Base-by-base conservation (phyloP, 2,888 invertebrate species). In the Aelia acuminata region DNA sequence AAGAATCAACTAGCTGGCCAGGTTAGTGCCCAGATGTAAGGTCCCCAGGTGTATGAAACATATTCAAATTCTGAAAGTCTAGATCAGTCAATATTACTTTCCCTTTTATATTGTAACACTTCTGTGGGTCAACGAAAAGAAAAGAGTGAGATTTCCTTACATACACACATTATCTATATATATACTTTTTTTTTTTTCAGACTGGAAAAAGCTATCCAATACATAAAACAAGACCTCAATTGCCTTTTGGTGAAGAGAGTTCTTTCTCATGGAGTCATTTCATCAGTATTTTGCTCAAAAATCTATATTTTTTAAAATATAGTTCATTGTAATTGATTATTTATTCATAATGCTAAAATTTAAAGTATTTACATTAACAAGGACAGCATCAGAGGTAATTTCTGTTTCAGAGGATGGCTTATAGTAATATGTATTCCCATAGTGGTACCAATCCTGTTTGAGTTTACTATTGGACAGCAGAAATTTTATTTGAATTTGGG, bases 371-470 rank as follows among this genome's bases (percentile, higher is more conserved):
- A 10, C n/a, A 15, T 13, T 13, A 57, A 57, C 57, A 26, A 57
- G 57, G 15, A 26, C 11, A 57, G 15, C 13, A 53, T 53, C 11
- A 10, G 26, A 57, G 26, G 26, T 57, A 1, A 57, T 26, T 57
- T 57, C 57, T 57, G 57, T 57, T 57, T 26, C 57, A 57, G 57
- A 57, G 57, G 57, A 57, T 57, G 57, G 57, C 26, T 57, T 57
- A 26, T 57, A 26, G 26, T 57, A 26, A 26, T 57, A 57, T 57
- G 26, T 26, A 13, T 57, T 5, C 57, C 57, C 26, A 57, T 57
- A 57, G 26, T 26, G 13, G 57, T 8, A 11, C 26, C 57, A 26
- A 26, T 57, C 15, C 26, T 57, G 26, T 57, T 57, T 20, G 26
- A 57, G 26, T 57, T 26, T 57, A 3, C 57, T 15, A 2, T 57